Conservation (phyloP, 2,888 invertebrate genomes). For the Polyploca ridens region DNA sequence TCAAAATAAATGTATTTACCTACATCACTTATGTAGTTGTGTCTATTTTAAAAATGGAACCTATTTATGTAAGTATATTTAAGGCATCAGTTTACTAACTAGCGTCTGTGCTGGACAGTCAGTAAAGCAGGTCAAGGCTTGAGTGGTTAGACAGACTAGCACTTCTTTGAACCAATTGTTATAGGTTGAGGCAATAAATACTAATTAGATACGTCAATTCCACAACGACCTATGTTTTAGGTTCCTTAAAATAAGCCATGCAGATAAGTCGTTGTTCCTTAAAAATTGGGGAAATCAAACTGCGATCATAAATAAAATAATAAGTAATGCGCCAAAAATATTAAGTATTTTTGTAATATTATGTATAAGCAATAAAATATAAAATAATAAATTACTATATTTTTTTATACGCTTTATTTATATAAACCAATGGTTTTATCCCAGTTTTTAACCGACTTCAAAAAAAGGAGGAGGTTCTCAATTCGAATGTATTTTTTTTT, state of each 20-base stretch:
- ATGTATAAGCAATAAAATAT: neutral
- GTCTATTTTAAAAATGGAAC: neutral
- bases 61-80: neutral
- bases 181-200: too few species aligned
- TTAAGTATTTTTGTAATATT: neutral
- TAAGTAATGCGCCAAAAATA: neutral
- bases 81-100: neutral
- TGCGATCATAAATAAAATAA: too few species aligned
- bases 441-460: too few species aligned
- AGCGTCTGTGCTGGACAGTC: neutral
- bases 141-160: neutral
- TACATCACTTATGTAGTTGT: too few species aligned
- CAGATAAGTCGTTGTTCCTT: too few species aligned
- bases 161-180: too few species aligned
- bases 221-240: too few species aligned
- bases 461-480: too few species aligned
- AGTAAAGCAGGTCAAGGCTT: neutral
- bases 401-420: neutral
- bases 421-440: neutral
- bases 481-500: too few species aligned
- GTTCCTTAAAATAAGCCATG: too few species aligned
- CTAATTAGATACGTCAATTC: too few species aligned
- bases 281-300: neutral
- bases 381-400: neutral
- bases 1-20: too few species aligned